These are phyloP conservation scores for Miltochrista miniata DNA, from an alignment of 2,888 invertebrate genomes.

Conservation along the genomic window DNA sequence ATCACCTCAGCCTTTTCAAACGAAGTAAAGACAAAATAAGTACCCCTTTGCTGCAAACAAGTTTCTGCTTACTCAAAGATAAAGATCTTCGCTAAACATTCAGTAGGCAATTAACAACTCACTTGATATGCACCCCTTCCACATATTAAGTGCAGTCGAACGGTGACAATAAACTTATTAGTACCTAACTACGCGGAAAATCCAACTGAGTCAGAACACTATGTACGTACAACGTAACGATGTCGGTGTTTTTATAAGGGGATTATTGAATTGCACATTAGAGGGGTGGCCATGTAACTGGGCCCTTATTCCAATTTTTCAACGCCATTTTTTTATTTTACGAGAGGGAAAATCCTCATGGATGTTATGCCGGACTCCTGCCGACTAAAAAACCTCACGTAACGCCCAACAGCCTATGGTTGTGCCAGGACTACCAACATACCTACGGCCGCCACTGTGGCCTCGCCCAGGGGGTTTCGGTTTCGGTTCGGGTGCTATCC, in stretches of 20 bases:
- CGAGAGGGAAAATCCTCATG: too few species aligned
- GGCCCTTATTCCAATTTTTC: too few species aligned
- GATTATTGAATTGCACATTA: constrained; percentile 4
- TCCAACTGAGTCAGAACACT: constrained; percentile 15
- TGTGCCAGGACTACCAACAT: too few species aligned
- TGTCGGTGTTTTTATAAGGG: constrained; percentile 4
- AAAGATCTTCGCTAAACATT: constrained; percentile 1
- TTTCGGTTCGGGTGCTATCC: too few species aligned
- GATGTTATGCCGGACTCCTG: too few species aligned
- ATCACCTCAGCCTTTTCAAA: neutral
- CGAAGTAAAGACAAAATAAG: constrained; percentile 7
- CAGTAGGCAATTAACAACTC: constrained; percentile 8
- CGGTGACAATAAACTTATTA: constrained; percentile 36
- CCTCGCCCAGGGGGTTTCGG: too few species aligned
- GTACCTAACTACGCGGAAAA: constrained; percentile 29
- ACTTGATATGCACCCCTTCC: constrained; percentile 37
- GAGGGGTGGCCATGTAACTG: too few species aligned
- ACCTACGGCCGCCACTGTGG: too few species aligned
- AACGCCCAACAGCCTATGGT: too few species aligned
- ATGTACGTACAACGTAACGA: constrained; percentile 9
- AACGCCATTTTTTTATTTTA: too few species aligned
- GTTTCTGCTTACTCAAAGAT: constrained; percentile 22
- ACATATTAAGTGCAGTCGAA: constrained; percentile 31
- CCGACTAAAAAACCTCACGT: too few species aligned
- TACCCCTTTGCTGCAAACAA: constrained; percentile 3